Conservation (phyloP, 2,888 invertebrate genomes). For the Leptinotarsa juncta region DNA sequence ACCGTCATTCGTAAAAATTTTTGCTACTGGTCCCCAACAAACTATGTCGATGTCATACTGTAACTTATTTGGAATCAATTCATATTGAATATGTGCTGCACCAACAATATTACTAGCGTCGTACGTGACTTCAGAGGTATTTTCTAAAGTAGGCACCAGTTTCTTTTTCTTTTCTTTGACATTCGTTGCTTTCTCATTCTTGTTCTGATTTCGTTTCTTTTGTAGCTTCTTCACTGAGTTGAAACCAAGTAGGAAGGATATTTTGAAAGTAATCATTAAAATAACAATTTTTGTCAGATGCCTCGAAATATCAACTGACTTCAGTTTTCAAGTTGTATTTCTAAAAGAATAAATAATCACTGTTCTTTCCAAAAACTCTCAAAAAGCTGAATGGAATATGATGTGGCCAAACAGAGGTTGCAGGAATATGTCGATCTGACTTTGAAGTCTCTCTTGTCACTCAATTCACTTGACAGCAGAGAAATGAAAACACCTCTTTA, state of each 20-base stretch:
- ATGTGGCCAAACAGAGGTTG: no score
- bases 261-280: constrained; percentile 43
- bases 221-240: constrained; percentile 21
- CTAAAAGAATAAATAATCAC: no score
- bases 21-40: constrained; percentile 52
- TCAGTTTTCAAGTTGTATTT: no score
- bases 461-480: no score
- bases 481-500: no score
- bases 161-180: constrained; percentile 21
- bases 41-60: constrained; percentile 51
- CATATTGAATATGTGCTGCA: constrained; percentile 49
- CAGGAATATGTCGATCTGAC: no score
- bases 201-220: constrained; percentile 28
- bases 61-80: constrained; percentile 47
- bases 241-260: constrained; percentile 46
- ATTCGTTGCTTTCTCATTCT: constrained; percentile 28
- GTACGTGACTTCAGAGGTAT: constrained; percentile 35
- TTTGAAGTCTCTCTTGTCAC: no score
- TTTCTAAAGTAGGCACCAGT: background rate
- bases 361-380: no score
- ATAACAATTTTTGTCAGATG: background rate
- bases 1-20: constrained; percentile 43
- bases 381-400: no score
- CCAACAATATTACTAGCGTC: constrained; percentile 41
- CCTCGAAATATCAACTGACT: background rate